Percentiles rank a stretch among this genome's conserved stretches.
These are phyloP conservation scores for Paracentrotus lividus DNA, from an alignment of 53 echinoderm and acorn worm species.

Conservation along the genomic window DNA sequence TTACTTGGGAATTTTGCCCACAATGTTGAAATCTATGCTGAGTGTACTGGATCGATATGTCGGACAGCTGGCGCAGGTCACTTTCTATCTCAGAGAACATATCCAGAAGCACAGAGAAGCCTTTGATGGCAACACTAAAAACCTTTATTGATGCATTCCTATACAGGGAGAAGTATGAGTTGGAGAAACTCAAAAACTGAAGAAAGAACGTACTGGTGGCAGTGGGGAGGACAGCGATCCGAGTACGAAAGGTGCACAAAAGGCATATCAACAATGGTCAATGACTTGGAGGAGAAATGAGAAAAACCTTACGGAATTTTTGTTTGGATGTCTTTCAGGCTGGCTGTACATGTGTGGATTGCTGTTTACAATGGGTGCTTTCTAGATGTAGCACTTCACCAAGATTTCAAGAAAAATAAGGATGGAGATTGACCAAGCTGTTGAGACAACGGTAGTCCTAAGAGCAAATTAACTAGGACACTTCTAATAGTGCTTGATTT, in stretches of 20 bases:
- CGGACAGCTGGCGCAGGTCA: not conserved
- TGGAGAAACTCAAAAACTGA: not conserved
- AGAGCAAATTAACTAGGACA: not conserved
- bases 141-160: slow-evolving; percentile 57
- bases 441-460: slow-evolving; percentile 25
- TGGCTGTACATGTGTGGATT: slow-evolving; percentile 53
- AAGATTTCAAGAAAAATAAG: slow-evolving; percentile 41
- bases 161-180: not conserved
- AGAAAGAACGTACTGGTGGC: not conserved
- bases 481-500: not conserved
- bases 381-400: slow-evolving; percentile 40
- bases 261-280: not conserved
- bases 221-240: not conserved
- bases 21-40: slow-evolving; percentile 48
- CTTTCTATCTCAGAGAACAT: slow-evolving; percentile 22
- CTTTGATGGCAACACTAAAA: not conserved
- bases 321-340: slow-evolving; percentile 69
- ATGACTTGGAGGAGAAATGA: slow-evolving; percentile 27
- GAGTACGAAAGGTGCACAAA: not conserved
- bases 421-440: slow-evolving; percentile 30
- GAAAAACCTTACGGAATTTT: slow-evolving; percentile 29
- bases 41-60: slow-evolving; percentile 15
- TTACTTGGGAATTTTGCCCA: slow-evolving; percentile 26
- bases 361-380: slow-evolving; percentile 44
- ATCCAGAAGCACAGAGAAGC: not conserved